These are phyloP conservation scores for Neogale vison DNA, from an alignment of 2,113 vertebrate genomes.

Conservation along the genomic window DNA sequence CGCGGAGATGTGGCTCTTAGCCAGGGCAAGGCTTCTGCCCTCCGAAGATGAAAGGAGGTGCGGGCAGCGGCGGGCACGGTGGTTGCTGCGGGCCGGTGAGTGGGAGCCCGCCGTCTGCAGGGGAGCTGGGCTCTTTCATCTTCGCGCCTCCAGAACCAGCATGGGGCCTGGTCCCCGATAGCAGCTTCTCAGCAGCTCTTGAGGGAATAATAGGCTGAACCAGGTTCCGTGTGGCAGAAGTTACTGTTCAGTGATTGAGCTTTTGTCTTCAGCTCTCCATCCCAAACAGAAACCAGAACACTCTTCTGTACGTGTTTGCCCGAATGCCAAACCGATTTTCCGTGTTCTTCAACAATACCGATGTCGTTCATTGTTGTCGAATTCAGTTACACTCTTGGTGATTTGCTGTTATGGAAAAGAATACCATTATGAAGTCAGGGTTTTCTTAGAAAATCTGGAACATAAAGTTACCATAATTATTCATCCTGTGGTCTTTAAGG, in stretches of 20 bases:
- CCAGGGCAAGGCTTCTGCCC: fast-evolving
- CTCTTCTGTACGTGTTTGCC: too few relatives aligned
- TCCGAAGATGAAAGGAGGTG: background rate
- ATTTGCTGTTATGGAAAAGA: background rate
- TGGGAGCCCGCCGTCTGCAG: fast-evolving
- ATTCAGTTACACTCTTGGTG: background rate
- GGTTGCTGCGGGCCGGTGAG: fast-evolving
- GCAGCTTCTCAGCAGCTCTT: background rate
- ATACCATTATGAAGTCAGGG: background rate
- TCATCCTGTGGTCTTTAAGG: background rate
- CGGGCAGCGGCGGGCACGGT: background rate
- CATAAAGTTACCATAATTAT: background rate
- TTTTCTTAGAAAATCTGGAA: constrained; percentile 21
- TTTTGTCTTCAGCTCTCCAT: background rate
- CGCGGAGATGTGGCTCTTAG: background rate
- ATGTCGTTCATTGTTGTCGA: background rate
- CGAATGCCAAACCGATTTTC: background rate
- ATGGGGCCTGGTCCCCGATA: fast-evolving
- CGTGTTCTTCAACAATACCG: background rate
- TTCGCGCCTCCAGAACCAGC: background rate
- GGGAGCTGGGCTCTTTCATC: background rate
- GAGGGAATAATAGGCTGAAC: background rate
- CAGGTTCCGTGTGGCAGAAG: background rate
- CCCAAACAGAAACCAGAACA: background rate
- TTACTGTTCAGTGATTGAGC: background rate